phyloP scores from a whole-genome alignment of 1,140 invertebrate species.

The Drosophila subobscura region DNA sequence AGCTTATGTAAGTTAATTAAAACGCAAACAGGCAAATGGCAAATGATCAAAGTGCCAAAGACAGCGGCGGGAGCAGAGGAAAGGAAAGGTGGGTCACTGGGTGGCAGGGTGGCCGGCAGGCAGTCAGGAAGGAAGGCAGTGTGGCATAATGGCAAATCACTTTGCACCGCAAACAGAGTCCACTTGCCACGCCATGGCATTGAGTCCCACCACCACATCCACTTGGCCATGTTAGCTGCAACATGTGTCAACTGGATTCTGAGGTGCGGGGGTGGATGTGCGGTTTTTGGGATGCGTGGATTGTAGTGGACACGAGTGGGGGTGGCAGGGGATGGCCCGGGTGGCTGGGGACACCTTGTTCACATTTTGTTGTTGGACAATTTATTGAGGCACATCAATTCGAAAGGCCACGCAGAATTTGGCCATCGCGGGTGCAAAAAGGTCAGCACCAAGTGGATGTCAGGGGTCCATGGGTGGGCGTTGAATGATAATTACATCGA shows the following conservation, averaged over 20 bases:
- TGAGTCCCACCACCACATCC: constrained; percentile 33
- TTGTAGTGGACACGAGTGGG: constrained; percentile 16
- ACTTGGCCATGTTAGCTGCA: constrained; percentile 50
- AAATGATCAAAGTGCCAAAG: constrained; percentile 63
- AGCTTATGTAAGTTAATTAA: constrained; percentile 66
- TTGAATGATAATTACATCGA: constrained; percentile 32
- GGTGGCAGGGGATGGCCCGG: too few species aligned
- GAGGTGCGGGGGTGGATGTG: constrained; percentile 23
- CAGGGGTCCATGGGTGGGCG: background rate
- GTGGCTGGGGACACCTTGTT: constrained; percentile 12
- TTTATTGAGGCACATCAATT: constrained; percentile 55
- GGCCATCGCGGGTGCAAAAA: constrained; percentile 13
- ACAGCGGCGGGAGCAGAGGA: constrained; percentile 13
- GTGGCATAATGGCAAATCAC: constrained; percentile 53
- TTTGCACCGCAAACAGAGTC: constrained; percentile 54
- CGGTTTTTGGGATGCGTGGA: constrained; percentile 3
- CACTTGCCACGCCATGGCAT: constrained; percentile 25
- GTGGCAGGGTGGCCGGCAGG: constrained; percentile 8
- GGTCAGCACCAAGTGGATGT: constrained; percentile 20
- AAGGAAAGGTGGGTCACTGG: constrained; percentile 1
- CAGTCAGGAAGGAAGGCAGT: background rate
- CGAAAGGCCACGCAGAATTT: constrained; percentile 6
- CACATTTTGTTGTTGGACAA: constrained; percentile 16
- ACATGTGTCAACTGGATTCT: constrained; percentile 64
- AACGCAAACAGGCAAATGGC: constrained; percentile 61